Evolutionary conservation across 2,797 vertebrate genomes (phyloP).

Genomic region (Hypotaenidia okinawae): DNA sequence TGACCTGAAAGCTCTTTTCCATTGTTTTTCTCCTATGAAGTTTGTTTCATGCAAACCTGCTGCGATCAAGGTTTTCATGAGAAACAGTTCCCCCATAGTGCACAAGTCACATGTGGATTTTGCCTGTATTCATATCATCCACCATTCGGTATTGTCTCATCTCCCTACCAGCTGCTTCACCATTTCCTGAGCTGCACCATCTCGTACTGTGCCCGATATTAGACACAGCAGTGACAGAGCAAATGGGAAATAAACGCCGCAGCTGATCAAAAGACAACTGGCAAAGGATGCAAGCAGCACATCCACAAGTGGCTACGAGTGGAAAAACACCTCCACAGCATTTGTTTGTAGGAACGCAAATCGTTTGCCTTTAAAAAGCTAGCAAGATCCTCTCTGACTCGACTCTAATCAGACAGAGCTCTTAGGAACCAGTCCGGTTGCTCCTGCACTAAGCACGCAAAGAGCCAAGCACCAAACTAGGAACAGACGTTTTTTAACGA

Average conservation of each 20-base stretch:
- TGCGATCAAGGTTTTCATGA: not conserved
- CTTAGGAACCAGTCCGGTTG: not conserved
- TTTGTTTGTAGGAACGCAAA: not conserved
- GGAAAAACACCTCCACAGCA: not conserved
- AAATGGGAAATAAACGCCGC: slow-evolving; percentile 37
- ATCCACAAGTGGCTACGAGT: not conserved
- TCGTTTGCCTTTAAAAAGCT: not conserved
- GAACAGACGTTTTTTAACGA: not conserved
- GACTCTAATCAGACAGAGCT: not conserved
- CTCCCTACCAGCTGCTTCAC: slow-evolving; percentile 44
- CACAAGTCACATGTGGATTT: not conserved
- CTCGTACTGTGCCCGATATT: not conserved
- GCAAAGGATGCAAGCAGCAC: not conserved
- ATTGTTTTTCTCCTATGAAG: not conserved
- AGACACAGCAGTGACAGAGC: slow-evolving; percentile 14
- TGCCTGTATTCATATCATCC: not conserved
- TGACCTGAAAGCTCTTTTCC: not conserved
- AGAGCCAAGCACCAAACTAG: not conserved
- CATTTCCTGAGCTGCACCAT: slow-evolving; percentile 28
- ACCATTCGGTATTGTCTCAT: slow-evolving; percentile 24
- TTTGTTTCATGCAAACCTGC: not conserved
- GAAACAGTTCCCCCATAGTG: not conserved
- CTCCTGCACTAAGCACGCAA: not conserved
- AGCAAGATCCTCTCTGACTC: not conserved
- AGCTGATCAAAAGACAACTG: not conserved